phyloP scores from a whole-genome alignment of 2,113 vertebrate species.

The Zootoca vivipara region DNA sequence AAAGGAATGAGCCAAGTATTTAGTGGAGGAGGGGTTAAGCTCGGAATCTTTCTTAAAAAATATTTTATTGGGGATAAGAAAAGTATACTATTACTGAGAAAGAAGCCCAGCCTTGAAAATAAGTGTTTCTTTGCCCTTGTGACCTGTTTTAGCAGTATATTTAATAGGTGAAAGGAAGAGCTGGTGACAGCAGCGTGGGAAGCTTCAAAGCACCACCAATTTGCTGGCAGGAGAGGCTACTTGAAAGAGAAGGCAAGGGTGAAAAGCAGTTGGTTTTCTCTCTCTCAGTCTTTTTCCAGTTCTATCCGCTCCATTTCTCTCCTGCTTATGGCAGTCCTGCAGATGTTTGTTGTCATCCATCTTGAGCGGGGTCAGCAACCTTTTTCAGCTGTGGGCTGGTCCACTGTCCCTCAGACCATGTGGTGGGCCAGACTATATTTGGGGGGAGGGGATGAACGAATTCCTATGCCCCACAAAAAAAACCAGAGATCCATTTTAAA shows the following conservation, averaged over 20 bases:
- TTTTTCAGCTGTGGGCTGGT: no score
- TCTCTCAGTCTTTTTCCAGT: no score
- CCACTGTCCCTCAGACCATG: no score
- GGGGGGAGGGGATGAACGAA: no score
- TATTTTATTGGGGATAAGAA: no score
- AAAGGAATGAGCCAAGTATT: conserved; percentile 62
- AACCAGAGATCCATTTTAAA: no score
- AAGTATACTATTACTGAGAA: conserved; percentile 31
- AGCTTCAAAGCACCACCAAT: not conserved
- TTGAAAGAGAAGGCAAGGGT: not conserved
- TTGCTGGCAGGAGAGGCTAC: not conserved
- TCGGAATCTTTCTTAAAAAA: not conserved
- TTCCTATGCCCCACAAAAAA: no score
- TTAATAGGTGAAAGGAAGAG: not conserved
- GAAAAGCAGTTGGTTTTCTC: not conserved
- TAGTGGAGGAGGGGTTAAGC: not conserved
- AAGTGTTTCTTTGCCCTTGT: not conserved
- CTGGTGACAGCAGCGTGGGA: not conserved
- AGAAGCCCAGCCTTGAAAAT: not conserved
- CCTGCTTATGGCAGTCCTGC: not conserved
- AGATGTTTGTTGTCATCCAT: not conserved
- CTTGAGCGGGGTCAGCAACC: no score
- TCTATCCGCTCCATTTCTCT: not conserved
- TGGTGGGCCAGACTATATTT: no score
- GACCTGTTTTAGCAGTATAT: not conserved